Base-by-base conservation (phyloP, 2,888 invertebrate genomes). In the Sisyra terminalis region DNA sequence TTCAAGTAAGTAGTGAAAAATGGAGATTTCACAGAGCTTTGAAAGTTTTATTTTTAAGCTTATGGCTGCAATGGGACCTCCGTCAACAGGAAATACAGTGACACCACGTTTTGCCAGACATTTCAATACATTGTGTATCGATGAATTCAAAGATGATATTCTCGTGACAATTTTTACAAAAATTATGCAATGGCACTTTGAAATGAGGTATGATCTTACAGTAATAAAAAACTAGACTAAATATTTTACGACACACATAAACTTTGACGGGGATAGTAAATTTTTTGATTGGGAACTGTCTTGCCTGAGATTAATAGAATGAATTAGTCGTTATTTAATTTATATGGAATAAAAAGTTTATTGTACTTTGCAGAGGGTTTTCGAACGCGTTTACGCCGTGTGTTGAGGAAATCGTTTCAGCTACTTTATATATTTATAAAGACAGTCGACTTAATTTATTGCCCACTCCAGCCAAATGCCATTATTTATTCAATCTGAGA, bases 181-280 rank as follows among this genome's bases (percentile, higher is more conserved):
- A 58, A 93, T 96, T 48, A 77, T 93, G 64, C 66, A 88, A 24
- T 94, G 94, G 94, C 94, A 96, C 70, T 75, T 94, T 53, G 88
- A 90, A 55, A 84, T 87, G 10, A 81, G 84, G 90, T 77, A 54
- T n/a, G n/a, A n/a, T n/a, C n/a, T n/a, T n/a, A n/a, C n/a, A n/a
- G n/a, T n/a, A n/a, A n/a, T n/a, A n/a, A n/a, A n/a, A n/a, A n/a
- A n/a, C n/a, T n/a, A n/a, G n/a, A n/a, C n/a, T n/a, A n/a, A 24
- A 24, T 24, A 5, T 24, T 24, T 24, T 24, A 24, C 7, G 7
- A 24, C 7, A 24, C 24, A 24, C 24, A 24, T 24, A 24, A 24
- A 24, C 3, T 24, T 5, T 24, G 3, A 24, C 5, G 7, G 24
- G 5, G 3, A 24, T 24, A 24, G 7, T 24, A 24, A 24, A 24